A percentile compares a stretch with the other conserved stretches of the same genome.
Conservation (phyloP, 2,888 invertebrate genomes). For the Callimorpha dominula region DNA sequence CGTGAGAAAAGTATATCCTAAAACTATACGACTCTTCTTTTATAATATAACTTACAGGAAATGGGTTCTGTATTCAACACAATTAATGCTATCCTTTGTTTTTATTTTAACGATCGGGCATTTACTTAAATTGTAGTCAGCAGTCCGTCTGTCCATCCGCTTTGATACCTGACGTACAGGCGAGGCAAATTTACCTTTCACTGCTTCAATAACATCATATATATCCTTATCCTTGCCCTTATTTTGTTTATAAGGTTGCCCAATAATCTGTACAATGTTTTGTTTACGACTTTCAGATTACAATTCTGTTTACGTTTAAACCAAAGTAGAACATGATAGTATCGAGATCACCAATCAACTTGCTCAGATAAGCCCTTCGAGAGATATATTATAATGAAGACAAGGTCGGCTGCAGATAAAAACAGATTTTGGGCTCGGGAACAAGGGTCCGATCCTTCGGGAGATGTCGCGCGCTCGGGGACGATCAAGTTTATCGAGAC, state of each 20-base stretch:
- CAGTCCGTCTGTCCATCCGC: slow-evolving; percentile 53
- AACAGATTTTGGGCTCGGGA: slow-evolving; percentile 73
- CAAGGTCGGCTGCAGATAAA: slow-evolving; percentile 79
- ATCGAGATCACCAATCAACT: slow-evolving; percentile 64
- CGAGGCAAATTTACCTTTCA: slow-evolving; percentile 40
- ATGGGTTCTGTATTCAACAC: slow-evolving; percentile 59
- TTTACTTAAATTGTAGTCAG: slow-evolving; percentile 59
- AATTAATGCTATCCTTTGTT: slow-evolving; percentile 60
- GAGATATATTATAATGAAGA: slow-evolving; percentile 81
- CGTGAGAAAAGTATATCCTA: slow-evolving; percentile 80
- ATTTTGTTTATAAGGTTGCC: slow-evolving; percentile 23
- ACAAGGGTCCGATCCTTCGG: slow-evolving; percentile 76
- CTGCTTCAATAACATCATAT: slow-evolving; percentile 29
- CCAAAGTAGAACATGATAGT: slow-evolving; percentile 60
- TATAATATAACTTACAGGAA: slow-evolving; percentile 63
- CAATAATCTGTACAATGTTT: slow-evolving; percentile 33
- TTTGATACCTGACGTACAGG: slow-evolving; percentile 55
- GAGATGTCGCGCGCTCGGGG: slow-evolving; percentile 68
- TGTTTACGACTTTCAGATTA: slow-evolving; percentile 49
- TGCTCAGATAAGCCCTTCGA: slow-evolving; percentile 66
- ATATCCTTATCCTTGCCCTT: slow-evolving; percentile 25
- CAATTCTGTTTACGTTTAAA: slow-evolving; percentile 45
- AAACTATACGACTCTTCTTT: slow-evolving; percentile 69
- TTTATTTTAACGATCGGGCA: slow-evolving; percentile 52
- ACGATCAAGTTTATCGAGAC: slow-evolving; percentile 77